These are phyloP conservation scores for Montipora efflorescens DNA, from an alignment of 64 coral and sea anemone species.

Conservation along the genomic window DNA sequence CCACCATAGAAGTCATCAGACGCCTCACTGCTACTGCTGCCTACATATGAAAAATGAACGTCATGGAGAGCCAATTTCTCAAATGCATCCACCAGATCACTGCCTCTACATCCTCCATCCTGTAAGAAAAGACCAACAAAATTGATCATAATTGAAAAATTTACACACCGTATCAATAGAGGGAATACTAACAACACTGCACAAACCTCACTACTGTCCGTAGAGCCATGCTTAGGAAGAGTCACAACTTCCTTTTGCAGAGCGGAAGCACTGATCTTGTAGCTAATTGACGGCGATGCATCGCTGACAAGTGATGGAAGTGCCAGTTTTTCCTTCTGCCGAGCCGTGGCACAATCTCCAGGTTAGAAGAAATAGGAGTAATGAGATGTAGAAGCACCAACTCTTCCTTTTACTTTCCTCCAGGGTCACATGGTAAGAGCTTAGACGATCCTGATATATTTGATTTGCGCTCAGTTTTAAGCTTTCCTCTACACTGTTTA, in stretches of 20 bases:
- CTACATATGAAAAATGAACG: slow-evolving; percentile 36
- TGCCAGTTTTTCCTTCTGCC: slow-evolving; percentile 15
- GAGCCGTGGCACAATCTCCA: slow-evolving; percentile 11
- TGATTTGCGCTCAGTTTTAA: slow-evolving; percentile 19
- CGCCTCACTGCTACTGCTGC: slow-evolving; percentile 54
- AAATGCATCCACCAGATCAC: no score
- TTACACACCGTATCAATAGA: background rate
- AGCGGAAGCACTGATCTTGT: no score
- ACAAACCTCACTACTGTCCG: slow-evolving; percentile 16
- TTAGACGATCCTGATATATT: background rate
- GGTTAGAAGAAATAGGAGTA: slow-evolving; percentile 10
- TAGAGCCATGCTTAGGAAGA: no score
- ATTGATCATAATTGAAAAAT: background rate
- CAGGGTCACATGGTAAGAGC: background rate
- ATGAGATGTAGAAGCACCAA: slow-evolving; percentile 20
- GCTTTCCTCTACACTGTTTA: slow-evolving; percentile 43
- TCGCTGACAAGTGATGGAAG: slow-evolving; percentile 33
- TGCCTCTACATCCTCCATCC: slow-evolving; percentile 25
- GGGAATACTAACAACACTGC: background rate
- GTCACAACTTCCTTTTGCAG: no score
- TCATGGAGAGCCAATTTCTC: no score
- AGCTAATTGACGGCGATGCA: slow-evolving; percentile 14
- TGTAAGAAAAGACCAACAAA: background rate
- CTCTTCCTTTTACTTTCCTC: no score
- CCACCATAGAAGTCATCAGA: slow-evolving; percentile 29